Conservation (phyloP, 2,888 invertebrate genomes). For the Amphipoea lucens region DNA sequence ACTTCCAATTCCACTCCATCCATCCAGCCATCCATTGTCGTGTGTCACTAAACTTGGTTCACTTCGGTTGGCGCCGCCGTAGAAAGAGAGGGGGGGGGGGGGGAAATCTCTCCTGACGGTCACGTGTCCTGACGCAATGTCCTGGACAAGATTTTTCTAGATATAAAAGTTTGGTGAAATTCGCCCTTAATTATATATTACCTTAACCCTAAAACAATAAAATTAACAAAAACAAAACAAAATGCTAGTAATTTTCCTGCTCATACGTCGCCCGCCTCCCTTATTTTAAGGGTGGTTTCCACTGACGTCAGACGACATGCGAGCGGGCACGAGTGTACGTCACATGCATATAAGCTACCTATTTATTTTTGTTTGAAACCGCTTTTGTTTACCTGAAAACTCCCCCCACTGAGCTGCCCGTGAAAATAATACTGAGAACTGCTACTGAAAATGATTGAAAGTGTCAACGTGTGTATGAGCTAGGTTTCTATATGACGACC, state of each 20-base stretch:
- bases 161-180: background rate
- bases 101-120: no score
- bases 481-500: background rate
- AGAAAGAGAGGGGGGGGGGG: no score
- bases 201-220: background rate
- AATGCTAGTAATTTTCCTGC: conserved; percentile 41
- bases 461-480: background rate
- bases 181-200: background rate
- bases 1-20: no score
- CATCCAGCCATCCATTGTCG: no score
- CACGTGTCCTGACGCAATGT: no score
- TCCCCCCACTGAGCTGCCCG: background rate
- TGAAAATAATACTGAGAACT: conserved; percentile 9
- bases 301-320: conserved; percentile 74
- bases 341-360: conserved; percentile 58
- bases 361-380: conserved; percentile 43
- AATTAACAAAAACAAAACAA: conserved; percentile 15
- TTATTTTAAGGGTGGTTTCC: conserved; percentile 55
- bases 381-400: conserved; percentile 56
- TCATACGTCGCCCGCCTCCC: conserved; percentile 37
- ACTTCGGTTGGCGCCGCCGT: no score
- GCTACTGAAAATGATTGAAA: background rate
- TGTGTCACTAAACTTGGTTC: no score
- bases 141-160: no score
- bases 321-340: conserved; percentile 69